Conservation (phyloP, 2,113 vertebrate species). For the Peromyscus maniculatus region DNA sequence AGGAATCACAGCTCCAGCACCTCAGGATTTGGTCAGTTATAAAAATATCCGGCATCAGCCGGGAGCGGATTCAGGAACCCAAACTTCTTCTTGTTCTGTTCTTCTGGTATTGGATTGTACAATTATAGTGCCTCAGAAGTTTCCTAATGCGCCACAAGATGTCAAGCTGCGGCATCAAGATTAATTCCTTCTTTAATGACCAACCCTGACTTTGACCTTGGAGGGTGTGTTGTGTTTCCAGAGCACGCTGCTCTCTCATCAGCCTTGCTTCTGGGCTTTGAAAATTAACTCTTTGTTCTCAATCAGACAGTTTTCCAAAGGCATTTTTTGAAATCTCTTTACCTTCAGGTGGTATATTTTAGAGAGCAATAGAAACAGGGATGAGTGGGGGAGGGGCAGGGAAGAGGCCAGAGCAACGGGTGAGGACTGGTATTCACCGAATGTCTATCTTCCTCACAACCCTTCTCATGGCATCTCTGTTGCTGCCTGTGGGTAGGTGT, state of each 20-base stretch:
- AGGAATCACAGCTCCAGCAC: neutral
- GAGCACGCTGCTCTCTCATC: neutral
- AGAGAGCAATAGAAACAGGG: neutral
- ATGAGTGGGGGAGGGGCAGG: too few relatives aligned
- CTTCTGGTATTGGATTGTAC: conserved; percentile 45
- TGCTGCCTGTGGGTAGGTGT: neutral
- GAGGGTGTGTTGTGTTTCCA: neutral
- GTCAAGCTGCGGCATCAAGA: conserved; percentile 41
- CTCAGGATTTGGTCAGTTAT: neutral
- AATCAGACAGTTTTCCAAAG: neutral
- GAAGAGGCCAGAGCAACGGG: neutral
- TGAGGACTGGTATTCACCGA: neutral
- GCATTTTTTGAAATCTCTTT: neutral
- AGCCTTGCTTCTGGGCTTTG: neutral
- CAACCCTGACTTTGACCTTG: conserved; percentile 62
- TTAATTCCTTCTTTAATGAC: conserved; percentile 47
- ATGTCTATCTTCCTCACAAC: too few relatives aligned
- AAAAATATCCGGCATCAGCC: neutral
- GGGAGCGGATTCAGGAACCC: neutral
- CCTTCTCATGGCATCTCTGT: neutral
- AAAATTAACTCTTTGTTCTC: conserved; percentile 56
- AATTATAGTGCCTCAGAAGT: conserved; percentile 28
- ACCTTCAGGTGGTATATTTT: neutral
- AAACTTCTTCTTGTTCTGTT: neutral
- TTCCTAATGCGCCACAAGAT: conserved; percentile 11